Percentiles rank a stretch among this genome's conserved stretches.
phyloP scores from a whole-genome alignment of 2,113 vertebrate genomes.

The Chinchilla lanigera region DNA sequence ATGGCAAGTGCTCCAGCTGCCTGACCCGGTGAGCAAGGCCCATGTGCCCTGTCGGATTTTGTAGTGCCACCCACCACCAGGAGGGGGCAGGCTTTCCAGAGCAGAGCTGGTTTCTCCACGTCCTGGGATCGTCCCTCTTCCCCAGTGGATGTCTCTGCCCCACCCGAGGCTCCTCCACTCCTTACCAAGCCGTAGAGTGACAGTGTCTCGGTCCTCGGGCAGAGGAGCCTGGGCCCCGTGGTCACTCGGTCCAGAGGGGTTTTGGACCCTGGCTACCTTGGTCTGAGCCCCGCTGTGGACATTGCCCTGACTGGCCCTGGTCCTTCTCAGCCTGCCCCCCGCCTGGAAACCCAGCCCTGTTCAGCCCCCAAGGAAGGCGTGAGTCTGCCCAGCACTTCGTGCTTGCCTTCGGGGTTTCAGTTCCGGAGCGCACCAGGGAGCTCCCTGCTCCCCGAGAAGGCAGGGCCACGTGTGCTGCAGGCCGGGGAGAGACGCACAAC shows the following conservation, averaged over 20 bases:
- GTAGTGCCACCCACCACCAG: background rate
- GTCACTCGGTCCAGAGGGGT: background rate
- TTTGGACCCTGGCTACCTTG: too few species aligned
- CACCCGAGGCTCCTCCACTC: background rate
- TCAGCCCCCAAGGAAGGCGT: background rate
- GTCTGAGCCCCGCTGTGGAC: background rate
- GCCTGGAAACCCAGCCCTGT: background rate
- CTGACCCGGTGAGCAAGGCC: background rate
- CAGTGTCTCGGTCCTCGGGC: fast-evolving
- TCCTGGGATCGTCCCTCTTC: background rate
- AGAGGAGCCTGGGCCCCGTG: background rate
- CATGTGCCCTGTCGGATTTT: background rate
- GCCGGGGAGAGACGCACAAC: constrained; percentile 63
- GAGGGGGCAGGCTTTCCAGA: fast-evolving
- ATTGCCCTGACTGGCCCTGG: background rate
- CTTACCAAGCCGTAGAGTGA: fast-evolving
- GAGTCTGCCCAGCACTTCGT: background rate
- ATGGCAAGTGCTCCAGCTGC: fast-evolving
- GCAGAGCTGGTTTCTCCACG: fast-evolving
- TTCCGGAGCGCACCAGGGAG: constrained; percentile 35
- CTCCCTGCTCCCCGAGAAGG: constrained; percentile 71
- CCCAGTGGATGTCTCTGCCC: fast-evolving
- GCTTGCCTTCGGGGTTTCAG: background rate
- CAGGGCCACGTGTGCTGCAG: constrained; percentile 66
- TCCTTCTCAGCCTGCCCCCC: background rate